Evolutionary conservation across 2,797 vertebrate species (phyloP), one percentile per base, ranked within the genome.

Genomic region (Hydrophis major): DNA sequence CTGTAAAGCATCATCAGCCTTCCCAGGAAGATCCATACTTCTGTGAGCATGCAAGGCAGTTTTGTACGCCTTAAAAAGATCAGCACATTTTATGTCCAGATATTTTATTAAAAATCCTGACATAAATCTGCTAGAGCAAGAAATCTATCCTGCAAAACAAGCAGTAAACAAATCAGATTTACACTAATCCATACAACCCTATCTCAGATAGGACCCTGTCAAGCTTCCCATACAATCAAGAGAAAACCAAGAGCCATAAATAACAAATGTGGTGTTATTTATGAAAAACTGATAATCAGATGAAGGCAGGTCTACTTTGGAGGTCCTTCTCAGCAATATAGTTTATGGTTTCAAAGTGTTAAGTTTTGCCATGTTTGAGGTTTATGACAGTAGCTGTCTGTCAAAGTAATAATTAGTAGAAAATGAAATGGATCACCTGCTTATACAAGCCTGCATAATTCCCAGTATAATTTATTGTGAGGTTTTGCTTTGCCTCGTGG

Each of bases 341-440:
- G 47, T 55, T 59, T 56, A 32, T 18, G 10, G 42, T 18, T 83
- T 25, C 88, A 37, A 27, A 25, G 18, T 42, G 13, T 59, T 78
- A 53, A 4, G 25, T 63, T 20, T 22, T 42, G 18, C 60, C 74
- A 6, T 6, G 53, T 57, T 69, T 90, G 57, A 10, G 37, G 11
- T 89, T 60, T 86, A 4, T 12, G 32, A 28, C 55, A 20, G 74
- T 90, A 93, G 91, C 91, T 86, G 92, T 88, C 78, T 89, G 91
- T 90, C 91, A 63, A 55, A 47, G n/a, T 83, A 18, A 92, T 93
- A 91, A 95, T 93, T 0, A 0, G 93, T 90, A 94, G 0, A 47
- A 91, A 93, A 87, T 90, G 87, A 94, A 94, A 95, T 56, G 37
- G 69, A 90, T 92, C 66, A 89, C 66, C 88, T 89, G 55, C 27